Conservation (phyloP, 1,140 invertebrate species). For the Augochlora pura region DNA sequence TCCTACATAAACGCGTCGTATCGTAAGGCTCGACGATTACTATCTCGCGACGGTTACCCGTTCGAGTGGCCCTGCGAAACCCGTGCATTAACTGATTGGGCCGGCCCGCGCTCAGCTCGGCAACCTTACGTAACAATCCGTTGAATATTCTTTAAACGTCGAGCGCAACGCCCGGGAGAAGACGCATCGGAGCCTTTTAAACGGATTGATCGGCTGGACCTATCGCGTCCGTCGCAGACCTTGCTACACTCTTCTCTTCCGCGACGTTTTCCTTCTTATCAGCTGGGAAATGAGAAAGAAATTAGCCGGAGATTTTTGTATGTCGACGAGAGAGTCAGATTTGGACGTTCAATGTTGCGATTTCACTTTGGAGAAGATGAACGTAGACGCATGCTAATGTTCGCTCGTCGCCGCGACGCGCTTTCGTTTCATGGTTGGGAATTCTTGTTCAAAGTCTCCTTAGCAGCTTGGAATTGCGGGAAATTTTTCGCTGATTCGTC, state of each 20-base stretch:
- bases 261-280: no score
- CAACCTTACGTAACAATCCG: neutral
- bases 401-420: neutral
- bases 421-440: neutral
- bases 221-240: no score
- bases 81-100: conserved; percentile 33
- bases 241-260: no score
- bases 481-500: no score
- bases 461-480: no score
- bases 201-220: neutral
- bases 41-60: neutral
- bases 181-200: no score
- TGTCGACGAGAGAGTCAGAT: no score
- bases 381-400: neutral
- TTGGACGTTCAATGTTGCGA: neutral
- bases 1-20: conserved; percentile 11
- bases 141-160: neutral
- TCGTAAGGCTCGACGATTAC: conserved; percentile 18
- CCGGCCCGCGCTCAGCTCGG: neutral
- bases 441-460: neutral
- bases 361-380: neutral
- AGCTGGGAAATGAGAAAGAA: no score
- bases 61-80: neutral
- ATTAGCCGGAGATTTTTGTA: no score
- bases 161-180: no score